Conservation (phyloP, 2,888 invertebrate species). For the Polylopha cassiicola region DNA sequence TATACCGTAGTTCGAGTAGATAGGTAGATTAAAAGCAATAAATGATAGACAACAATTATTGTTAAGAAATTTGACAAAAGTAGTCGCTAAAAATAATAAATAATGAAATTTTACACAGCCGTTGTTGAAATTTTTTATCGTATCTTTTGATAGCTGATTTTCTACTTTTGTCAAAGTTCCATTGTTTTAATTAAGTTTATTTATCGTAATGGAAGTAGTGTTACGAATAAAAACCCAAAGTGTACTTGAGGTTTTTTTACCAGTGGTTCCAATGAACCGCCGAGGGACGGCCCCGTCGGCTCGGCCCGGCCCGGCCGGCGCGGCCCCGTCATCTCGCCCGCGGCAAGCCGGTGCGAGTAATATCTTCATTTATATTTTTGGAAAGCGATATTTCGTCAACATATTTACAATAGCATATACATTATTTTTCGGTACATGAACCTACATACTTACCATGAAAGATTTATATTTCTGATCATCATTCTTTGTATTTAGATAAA, state of each 20-base stretch:
- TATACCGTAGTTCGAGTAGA: slow-evolving; percentile 45
- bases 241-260: slow-evolving; percentile 49
- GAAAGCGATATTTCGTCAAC: slow-evolving; percentile 35
- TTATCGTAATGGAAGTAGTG: slow-evolving; percentile 40
- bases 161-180: slow-evolving; percentile 60
- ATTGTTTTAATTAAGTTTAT: slow-evolving; percentile 45
- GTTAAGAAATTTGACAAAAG: slow-evolving; percentile 58
- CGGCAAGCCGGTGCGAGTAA: slow-evolving; percentile 7
- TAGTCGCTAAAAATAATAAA: slow-evolving; percentile 32
- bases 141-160: slow-evolving; percentile 39
- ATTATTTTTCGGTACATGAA: slow-evolving; percentile 38
- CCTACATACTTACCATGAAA: slow-evolving; percentile 25
- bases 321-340: slow-evolving; percentile 7
- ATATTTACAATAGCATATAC: slow-evolving; percentile 34
- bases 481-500: slow-evolving; percentile 1
- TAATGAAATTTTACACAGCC: slow-evolving; percentile 33
- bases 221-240: slow-evolving; percentile 41
- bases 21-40: slow-evolving; percentile 70
- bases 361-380: slow-evolving; percentile 43
- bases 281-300: slow-evolving; percentile 9
- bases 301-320: slow-evolving; percentile 3
- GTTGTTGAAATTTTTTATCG: slow-evolving; percentile 36
- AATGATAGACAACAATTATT: slow-evolving; percentile 46
- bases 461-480: slow-evolving; percentile 25
- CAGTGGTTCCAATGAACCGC: slow-evolving; percentile 23